Evolutionary conservation across 2,113 vertebrate genomes (phyloP), one percentile per base, ranked within the genome.

Genomic region (Spizaetus ornatus): DNA sequence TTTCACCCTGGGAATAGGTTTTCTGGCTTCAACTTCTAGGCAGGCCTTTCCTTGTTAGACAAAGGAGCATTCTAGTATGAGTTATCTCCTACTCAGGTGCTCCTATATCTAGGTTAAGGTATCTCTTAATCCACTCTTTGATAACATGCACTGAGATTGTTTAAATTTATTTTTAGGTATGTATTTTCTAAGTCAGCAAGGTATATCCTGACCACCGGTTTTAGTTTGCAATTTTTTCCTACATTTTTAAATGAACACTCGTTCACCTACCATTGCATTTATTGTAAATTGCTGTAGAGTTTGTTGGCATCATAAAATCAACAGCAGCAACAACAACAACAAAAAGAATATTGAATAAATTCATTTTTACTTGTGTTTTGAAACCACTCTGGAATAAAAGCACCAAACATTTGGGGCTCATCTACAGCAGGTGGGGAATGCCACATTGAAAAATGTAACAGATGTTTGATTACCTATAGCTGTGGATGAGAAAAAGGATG

Each of bases 381-480:
- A 70, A 85, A 85, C 32, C 47, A 36, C n/a, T 53, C 45, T 58
- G 66, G 58, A 86, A 88, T 63, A 80, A 90, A 92, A 84, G 38
- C 65, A 62, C 17, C n/a, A 27, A 69, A 43, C 29, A 70, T 62
- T 76, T 19, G 1, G 1, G 79, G 27, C 42, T 88, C 58, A 65
- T 36, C 66, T 36, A 16, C 29, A 48, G 67, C 74, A 95, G 76
- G 53, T 80, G n/a, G 50, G 53, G 45, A 84, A 80, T 3, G 26
- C 9, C 66, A 55, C 22, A 69, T 1, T 65, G 47, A 26, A 56
- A 79, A 90, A 36, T 0, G 1, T 31, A 83, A 32, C 40, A 82
- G 36, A 63, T 70, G 25, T 61, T 53, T 16, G 13, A 69, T 86
- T 72, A 50, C 2, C 4, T 11, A 23, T 31, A 77, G 88, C 16